Conservation (phyloP, 2,113 vertebrate genomes). For the Toxotes jaculatrix region DNA sequence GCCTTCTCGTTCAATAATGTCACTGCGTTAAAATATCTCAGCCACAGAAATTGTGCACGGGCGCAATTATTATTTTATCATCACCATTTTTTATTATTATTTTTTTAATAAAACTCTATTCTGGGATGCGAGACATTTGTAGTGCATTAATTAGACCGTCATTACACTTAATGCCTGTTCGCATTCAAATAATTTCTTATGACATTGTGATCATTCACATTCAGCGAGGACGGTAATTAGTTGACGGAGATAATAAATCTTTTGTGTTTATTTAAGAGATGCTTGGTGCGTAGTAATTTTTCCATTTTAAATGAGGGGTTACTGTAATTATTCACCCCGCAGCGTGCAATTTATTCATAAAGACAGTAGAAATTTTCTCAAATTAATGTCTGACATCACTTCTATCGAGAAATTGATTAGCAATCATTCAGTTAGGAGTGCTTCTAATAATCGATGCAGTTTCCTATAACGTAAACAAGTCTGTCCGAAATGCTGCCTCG, state of each 20-base stretch:
- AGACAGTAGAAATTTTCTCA: constrained; percentile 13
- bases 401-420: constrained; percentile 13
- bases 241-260: constrained; percentile 75
- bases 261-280: constrained; percentile 70
- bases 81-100: constrained; percentile 12
- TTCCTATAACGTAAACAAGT: not conserved
- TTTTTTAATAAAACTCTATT: not conserved
- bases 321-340: constrained; percentile 47
- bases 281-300: constrained; percentile 60
- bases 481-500: not conserved
- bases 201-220: constrained; percentile 77
- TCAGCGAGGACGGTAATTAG: constrained; percentile 71
- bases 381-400: constrained; percentile 10
- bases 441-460: not conserved
- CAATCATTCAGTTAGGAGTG: not conserved
- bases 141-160: constrained; percentile 27
- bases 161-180: constrained; percentile 68
- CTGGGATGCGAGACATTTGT: constrained; percentile 29
- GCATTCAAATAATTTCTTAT: constrained; percentile 72
- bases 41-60: constrained; percentile 6
- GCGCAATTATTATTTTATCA: constrained; percentile 39
- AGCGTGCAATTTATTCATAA: constrained; percentile 31
- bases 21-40: constrained; percentile 2
- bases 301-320: constrained; percentile 59
- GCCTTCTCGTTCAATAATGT: not conserved